phyloP scores from a whole-genome alignment of 1,140 invertebrate species.

The Megalonaias nervosa region DNA sequence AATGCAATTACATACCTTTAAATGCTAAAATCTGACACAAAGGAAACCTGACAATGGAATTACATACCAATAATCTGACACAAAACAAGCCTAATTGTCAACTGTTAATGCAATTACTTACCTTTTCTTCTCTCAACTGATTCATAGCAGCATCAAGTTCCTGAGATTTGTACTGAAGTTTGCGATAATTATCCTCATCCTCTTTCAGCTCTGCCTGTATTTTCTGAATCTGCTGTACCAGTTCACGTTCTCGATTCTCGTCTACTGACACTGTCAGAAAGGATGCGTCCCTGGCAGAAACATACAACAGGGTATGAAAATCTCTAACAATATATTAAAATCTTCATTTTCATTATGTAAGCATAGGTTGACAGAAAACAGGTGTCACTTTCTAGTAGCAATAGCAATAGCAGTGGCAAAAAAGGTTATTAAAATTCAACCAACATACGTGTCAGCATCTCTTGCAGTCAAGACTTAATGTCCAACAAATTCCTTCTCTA shows the following conservation, averaged over 20 bases:
- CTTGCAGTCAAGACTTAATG: too few species aligned
- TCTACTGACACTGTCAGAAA: slow-evolving; percentile 53
- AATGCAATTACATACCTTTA: too few species aligned
- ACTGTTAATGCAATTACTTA: slow-evolving; percentile 15
- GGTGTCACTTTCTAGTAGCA: background rate
- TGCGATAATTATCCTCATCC: slow-evolving; percentile 45
- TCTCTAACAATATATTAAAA: too few species aligned
- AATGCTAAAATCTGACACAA: background rate
- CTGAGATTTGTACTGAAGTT: slow-evolving; percentile 42
- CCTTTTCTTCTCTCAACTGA: slow-evolving; percentile 58
- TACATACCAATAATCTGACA: background rate
- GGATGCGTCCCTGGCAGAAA: slow-evolving; percentile 43
- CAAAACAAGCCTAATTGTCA: background rate
- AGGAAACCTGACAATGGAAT: background rate
- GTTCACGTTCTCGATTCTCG: slow-evolving; percentile 42
- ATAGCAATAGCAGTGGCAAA: background rate
- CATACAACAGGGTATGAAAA: background rate
- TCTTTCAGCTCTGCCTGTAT: slow-evolving; percentile 27
- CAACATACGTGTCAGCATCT: too few species aligned
- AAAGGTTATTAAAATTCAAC: background rate
- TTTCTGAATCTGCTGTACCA: slow-evolving; percentile 43
- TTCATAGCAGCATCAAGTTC: slow-evolving; percentile 52
- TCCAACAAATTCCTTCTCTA: too few species aligned
- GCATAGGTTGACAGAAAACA: too few species aligned
- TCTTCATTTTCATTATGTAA: background rate